These are phyloP conservation scores for Micronycteris hirsuta DNA, from an alignment of 2,113 vertebrate species.

Conservation along the genomic window DNA sequence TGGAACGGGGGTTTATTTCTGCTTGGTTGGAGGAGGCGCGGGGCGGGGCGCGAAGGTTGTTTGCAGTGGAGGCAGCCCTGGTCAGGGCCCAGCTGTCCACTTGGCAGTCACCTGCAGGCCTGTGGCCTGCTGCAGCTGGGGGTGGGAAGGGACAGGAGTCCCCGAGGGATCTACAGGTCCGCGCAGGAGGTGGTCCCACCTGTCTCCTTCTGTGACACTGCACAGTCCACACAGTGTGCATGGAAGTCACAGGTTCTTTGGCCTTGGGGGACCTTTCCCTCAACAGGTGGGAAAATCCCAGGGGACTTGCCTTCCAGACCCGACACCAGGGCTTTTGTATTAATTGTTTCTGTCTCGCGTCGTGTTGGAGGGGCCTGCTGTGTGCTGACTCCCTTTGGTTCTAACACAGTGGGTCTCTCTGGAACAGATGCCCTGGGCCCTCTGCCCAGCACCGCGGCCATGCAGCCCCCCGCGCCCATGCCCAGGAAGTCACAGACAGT, in stretches of 20 bases:
- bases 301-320: not conserved
- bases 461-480: constrained; percentile 91
- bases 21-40: not conserved
- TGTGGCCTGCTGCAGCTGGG: not conserved
- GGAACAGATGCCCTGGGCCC: constrained; percentile 77
- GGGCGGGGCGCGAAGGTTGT: not conserved
- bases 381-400: not conserved
- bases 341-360: accelerated
- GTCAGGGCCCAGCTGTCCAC: not conserved
- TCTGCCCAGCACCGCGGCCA: constrained; percentile 83
- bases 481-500: constrained; percentile 88
- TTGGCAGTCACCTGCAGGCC: accelerated
- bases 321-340: not conserved
- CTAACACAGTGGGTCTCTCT: constrained; percentile 69
- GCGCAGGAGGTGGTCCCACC: accelerated
- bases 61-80: not conserved
- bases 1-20: not conserved
- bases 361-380: not conserved
- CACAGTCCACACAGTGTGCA: accelerated
- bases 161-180: no score
- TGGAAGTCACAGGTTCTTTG: not conserved
- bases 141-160: accelerated
- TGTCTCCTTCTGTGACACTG: not conserved
- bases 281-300: no score
- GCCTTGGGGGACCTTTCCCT: not conserved